These are phyloP conservation scores for Hucho hucho DNA, from an alignment of 2,113 vertebrate species.

Conservation along the genomic window DNA sequence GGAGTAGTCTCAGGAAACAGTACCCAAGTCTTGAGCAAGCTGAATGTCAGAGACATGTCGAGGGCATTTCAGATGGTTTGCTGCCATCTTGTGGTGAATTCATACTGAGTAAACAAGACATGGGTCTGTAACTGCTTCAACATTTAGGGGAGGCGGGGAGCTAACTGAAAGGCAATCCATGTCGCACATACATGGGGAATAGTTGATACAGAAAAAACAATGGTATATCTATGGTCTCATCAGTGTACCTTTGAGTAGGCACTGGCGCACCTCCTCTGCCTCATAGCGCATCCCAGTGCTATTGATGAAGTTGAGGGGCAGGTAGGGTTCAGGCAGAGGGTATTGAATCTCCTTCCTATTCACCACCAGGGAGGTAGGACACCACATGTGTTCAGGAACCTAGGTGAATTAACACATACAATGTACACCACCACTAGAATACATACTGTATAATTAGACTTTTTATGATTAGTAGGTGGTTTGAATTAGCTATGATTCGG, in stretches of 20 bases:
- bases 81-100: constrained; percentile 43
- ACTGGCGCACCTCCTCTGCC: constrained; percentile 81
- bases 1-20: no score
- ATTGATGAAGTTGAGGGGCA: constrained; percentile 73
- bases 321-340: constrained; percentile 66
- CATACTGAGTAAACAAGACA: neutral
- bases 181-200: neutral
- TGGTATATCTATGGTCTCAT: neutral
- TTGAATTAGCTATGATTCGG: neutral
- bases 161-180: neutral
- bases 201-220: no score
- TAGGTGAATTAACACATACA: constrained; percentile 38
- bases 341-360: constrained; percentile 72
- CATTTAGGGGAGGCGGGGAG: neutral
- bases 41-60: neutral
- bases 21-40: neutral
- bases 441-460: neutral
- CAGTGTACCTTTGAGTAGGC: constrained; percentile 77
- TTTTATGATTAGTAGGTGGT: neutral
- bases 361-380: constrained; percentile 74
- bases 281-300: constrained; percentile 80
- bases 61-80: constrained; percentile 9
- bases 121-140: neutral
- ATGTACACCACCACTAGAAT: neutral
- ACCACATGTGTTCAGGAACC: constrained; percentile 76